Conservation (phyloP, 2,797 vertebrate species). For the Octomys mimax region DNA sequence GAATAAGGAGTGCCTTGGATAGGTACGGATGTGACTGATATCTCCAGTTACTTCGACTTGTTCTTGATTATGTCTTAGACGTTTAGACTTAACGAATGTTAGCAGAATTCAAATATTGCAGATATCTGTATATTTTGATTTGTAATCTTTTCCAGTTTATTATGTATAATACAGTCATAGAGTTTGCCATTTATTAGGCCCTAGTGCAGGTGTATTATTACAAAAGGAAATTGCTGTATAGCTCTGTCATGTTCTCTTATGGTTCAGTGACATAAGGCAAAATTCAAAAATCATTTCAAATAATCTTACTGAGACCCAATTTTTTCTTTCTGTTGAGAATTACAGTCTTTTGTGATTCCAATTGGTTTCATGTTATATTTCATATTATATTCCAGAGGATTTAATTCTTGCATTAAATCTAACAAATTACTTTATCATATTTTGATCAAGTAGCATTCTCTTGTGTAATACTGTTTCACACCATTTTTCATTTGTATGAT, state of each 20-base stretch:
- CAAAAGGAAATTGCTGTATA: conserved; percentile 1
- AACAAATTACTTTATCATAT: conserved; percentile 38
- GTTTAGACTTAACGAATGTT: conserved; percentile 31
- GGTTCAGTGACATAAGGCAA: background rate
- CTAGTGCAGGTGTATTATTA: background rate
- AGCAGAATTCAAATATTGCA: conserved; percentile 35
- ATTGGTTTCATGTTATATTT: conserved; percentile 31
- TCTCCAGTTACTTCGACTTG: background rate
- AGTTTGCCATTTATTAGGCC: conserved; percentile 52
- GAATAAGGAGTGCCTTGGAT: background rate
- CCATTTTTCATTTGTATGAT: background rate
- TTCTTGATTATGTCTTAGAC: background rate
- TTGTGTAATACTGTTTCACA: conserved; percentile 32
- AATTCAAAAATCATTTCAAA: conserved; percentile 14
- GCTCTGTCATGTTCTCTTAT: background rate
- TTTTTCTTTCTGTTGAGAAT: background rate
- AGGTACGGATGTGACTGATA: background rate
- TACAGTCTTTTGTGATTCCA: conserved; percentile 34
- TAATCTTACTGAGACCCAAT: background rate
- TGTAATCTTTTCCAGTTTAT: conserved; percentile 32
- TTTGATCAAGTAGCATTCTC: conserved; percentile 43
- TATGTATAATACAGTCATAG: conserved; percentile 37
- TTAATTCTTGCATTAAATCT: conserved; percentile 57
- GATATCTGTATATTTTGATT: conserved; percentile 39
- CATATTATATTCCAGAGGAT: background rate